These are phyloP conservation scores for Prorops nasuta DNA, from an alignment of 1,140 invertebrate genomes.

Conservation along the genomic window DNA sequence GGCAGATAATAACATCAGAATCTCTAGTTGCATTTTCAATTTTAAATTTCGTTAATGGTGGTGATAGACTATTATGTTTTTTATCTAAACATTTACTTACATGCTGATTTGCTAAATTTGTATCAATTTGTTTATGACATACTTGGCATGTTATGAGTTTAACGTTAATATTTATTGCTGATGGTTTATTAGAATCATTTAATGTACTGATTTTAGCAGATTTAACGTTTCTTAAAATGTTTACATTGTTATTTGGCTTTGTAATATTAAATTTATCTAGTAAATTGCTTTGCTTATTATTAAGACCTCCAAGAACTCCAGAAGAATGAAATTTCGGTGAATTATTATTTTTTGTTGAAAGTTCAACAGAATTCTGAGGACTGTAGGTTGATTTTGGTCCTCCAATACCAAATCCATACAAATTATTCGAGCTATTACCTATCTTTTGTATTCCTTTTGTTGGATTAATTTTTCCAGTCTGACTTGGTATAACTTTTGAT, in stretches of 20 bases:
- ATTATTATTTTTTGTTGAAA: constrained; percentile 2
- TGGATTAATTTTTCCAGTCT: not conserved
- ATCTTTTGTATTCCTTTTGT: constrained; percentile 32
- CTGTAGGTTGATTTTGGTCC: too few relatives aligned
- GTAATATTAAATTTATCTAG: constrained; percentile 9
- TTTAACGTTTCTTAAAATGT: not conserved
- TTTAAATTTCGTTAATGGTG: constrained; percentile 15
- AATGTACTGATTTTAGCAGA: not conserved
- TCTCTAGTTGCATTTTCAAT: constrained; percentile 16
- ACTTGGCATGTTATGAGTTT: constrained; percentile 47
- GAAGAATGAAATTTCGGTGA: constrained; percentile 27
- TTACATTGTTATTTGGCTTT: not conserved
- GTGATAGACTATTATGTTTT: too few relatives aligned
- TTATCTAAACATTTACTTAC: constrained; percentile 45
- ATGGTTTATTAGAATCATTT: constrained; percentile 1
- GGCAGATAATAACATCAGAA: constrained; percentile 49
- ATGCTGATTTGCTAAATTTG: constrained; percentile 46
- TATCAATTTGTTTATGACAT: constrained; percentile 38
- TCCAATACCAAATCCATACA: constrained; percentile 38
- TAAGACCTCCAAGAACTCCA: constrained; percentile 39
- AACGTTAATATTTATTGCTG: constrained; percentile 13
- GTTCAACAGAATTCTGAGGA: not conserved
- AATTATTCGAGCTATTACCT: constrained; percentile 36
- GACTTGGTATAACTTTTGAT: constrained; percentile 3
- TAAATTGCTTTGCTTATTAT: constrained; percentile 15